phyloP scores from a whole-genome alignment of 2,113 vertebrate species.

The Eubucco bourcierii region DNA sequence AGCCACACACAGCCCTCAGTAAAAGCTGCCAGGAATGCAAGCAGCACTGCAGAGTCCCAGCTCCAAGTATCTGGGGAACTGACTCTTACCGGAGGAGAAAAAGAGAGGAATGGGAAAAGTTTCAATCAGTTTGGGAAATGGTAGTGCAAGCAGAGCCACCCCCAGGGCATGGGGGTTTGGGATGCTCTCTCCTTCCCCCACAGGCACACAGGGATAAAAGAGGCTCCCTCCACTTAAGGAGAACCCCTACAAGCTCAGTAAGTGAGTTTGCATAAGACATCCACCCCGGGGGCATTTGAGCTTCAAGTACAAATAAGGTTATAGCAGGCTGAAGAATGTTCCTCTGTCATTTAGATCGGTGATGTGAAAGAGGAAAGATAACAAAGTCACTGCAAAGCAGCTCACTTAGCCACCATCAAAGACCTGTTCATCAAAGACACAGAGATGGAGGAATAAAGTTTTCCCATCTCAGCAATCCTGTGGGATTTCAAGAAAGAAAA shows the following conservation, averaged over 20 bases:
- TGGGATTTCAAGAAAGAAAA: not conserved
- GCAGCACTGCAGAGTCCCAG: not conserved
- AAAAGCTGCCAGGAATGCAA: not conserved
- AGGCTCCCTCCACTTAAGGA: not conserved
- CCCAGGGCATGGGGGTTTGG: not conserved
- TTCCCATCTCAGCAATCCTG: not conserved
- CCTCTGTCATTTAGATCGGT: not conserved
- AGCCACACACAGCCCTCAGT: not conserved
- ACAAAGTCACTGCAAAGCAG: not conserved
- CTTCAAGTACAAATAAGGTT: not conserved
- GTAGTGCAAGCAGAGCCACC: not conserved
- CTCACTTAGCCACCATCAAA: not conserved
- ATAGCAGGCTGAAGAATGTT: not conserved
- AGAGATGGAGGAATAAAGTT: not conserved
- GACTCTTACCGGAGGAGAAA: not conserved
- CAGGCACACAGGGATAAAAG: not conserved
- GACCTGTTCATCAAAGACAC: not conserved
- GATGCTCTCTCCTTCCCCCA: not conserved
- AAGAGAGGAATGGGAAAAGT: not conserved
- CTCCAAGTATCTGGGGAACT: fast-evolving
- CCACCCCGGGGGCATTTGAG: not conserved
- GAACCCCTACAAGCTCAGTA: not conserved
- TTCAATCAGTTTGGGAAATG: not conserved
- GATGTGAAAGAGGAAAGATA: not conserved
- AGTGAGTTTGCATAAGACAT: not conserved